These are phyloP conservation scores for Mormyrops attenuatus DNA, from an alignment of 2,797 vertebrate species.

Conservation along the genomic window DNA sequence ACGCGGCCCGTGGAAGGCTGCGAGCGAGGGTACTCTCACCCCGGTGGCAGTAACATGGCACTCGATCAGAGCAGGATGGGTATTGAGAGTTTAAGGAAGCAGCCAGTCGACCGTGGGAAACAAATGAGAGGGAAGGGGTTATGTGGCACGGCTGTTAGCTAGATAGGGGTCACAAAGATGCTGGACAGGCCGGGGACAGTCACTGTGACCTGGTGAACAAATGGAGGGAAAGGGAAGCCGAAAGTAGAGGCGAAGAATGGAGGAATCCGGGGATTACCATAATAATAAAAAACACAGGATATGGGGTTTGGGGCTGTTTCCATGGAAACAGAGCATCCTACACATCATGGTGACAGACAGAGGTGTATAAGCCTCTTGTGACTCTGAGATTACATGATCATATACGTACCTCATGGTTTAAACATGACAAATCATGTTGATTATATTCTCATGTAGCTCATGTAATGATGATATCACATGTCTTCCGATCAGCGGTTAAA, in stretches of 20 bases:
- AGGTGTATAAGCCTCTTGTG: background rate
- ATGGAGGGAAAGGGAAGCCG: background rate
- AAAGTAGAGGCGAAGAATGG: background rate
- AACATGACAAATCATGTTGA: background rate
- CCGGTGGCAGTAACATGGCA: background rate
- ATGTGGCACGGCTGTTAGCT: background rate
- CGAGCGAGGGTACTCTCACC: background rate
- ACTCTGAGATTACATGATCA: background rate
- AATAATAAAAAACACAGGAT: background rate
- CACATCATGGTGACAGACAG: background rate
- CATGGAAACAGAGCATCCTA: slow-evolving; percentile 2
- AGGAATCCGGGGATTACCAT: background rate
- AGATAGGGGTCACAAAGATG: background rate
- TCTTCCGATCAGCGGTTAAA: background rate
- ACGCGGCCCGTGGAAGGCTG: background rate
- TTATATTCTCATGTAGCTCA: background rate
- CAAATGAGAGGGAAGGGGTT: background rate
- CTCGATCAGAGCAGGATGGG: background rate
- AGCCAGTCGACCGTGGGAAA: background rate
- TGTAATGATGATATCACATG: background rate
- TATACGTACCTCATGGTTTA: background rate
- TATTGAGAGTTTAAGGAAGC: background rate
- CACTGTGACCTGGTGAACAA: background rate
- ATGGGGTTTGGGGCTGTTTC: background rate
- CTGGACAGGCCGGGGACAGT: background rate